phyloP scores from a whole-genome alignment of 2,797 vertebrate genomes.

The Silurus aristotelis region DNA sequence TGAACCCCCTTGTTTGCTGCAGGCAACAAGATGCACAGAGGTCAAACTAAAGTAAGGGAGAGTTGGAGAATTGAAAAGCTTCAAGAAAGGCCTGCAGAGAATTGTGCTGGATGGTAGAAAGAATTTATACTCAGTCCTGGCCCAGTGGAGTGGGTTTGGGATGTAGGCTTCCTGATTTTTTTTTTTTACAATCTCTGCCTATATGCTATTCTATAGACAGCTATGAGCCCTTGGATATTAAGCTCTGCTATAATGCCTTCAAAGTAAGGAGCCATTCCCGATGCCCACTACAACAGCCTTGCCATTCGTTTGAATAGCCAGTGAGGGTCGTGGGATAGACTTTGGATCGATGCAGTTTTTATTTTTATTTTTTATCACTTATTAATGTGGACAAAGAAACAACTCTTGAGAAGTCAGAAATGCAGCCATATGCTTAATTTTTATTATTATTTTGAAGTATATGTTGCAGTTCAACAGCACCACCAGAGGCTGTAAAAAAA shows the following conservation, averaged over 20 bases:
- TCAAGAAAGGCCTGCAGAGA: slow-evolving; percentile 63
- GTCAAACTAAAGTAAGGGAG: slow-evolving; percentile 70
- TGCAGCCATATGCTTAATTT: no score
- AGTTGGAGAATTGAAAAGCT: slow-evolving; percentile 60
- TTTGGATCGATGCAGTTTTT: slow-evolving; percentile 78
- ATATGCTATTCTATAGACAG: slow-evolving; percentile 84
- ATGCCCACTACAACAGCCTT: slow-evolving; percentile 89
- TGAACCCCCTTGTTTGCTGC: slow-evolving; percentile 84
- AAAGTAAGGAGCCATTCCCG: slow-evolving; percentile 95
- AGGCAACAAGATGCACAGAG: slow-evolving; percentile 67
- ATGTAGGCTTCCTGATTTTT: slow-evolving; percentile 82
- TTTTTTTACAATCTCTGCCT: slow-evolving; percentile 78
- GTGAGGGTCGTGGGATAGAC: slow-evolving; percentile 91
- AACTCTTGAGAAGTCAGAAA: not conserved
- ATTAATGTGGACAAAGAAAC: slow-evolving; percentile 74
- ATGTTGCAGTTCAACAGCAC: not conserved
- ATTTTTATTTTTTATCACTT: slow-evolving; percentile 36
- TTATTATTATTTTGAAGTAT: not conserved
- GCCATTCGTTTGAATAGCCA: slow-evolving; percentile 91
- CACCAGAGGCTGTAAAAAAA: not conserved
- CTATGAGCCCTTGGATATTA: slow-evolving; percentile 92
- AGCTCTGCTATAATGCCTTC: slow-evolving; percentile 96
- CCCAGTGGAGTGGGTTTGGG: slow-evolving; percentile 80
- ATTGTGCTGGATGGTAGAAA: slow-evolving; percentile 84
- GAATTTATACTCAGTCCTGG: slow-evolving; percentile 87